Conservation (phyloP, 2,113 vertebrate species). For the Chaetura pelagica region DNA sequence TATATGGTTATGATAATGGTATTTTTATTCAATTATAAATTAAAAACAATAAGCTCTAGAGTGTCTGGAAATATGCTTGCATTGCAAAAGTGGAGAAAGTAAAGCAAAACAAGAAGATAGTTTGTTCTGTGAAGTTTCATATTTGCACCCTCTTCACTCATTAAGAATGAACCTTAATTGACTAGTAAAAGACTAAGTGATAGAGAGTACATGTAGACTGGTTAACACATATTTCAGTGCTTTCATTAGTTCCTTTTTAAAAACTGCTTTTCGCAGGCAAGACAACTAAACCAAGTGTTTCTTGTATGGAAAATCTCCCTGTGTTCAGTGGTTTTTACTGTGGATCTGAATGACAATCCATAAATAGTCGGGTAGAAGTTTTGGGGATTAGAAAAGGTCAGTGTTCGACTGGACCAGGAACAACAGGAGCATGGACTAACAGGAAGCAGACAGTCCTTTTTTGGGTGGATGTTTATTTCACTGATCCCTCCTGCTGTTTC, state of each 20-base stretch:
- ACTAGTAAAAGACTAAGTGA: not conserved
- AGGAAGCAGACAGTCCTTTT: not conserved
- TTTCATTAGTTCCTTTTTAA: not conserved
- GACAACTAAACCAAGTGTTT: not conserved
- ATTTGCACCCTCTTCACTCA: not conserved
- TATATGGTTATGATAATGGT: not conserved
- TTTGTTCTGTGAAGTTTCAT: not conserved
- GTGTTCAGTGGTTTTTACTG: not conserved
- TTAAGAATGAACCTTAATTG: not conserved
- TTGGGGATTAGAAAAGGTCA: not conserved
- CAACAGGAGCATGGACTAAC: not conserved
- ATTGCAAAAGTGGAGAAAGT: fast-evolving
- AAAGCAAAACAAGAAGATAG: not conserved
- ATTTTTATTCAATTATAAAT: not conserved
- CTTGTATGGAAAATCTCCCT: not conserved
- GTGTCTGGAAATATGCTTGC: not conserved
- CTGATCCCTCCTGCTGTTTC: not conserved
- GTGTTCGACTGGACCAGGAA: not conserved
- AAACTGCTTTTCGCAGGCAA: not conserved
- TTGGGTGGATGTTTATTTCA: not conserved
- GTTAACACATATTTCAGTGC: not conserved
- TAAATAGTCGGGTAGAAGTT: not conserved
- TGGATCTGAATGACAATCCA: not conserved
- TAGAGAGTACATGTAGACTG: not conserved
- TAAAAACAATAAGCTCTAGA: not conserved